Percentiles rank a stretch among this genome's conserved stretches.
These are phyloP conservation scores for Smithornis capensis DNA, from an alignment of 2,113 vertebrate genomes.

Conservation along the genomic window DNA sequence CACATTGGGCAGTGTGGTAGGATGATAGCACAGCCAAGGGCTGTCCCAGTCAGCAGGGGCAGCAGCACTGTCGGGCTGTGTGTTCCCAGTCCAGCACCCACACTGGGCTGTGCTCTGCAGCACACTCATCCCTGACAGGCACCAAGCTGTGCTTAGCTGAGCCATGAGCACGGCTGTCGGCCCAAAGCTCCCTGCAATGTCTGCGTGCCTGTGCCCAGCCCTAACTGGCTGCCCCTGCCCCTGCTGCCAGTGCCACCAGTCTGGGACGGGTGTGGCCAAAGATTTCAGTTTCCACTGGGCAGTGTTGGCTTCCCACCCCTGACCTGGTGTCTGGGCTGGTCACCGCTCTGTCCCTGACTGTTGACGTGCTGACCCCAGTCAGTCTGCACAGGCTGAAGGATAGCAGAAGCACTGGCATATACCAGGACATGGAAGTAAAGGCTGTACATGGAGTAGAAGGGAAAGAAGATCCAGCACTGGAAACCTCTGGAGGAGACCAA, in stretches of 20 bases:
- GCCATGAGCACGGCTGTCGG: accelerated
- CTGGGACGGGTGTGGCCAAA: accelerated
- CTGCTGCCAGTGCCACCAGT: too few species aligned
- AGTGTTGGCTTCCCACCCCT: background rate
- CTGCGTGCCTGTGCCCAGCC: accelerated
- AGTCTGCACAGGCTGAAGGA: background rate
- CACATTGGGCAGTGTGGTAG: background rate
- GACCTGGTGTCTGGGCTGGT: background rate
- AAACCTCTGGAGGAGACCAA: background rate
- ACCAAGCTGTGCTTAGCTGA: background rate
- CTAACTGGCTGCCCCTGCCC: too few species aligned
- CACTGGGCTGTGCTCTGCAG: background rate
- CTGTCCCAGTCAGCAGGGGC: background rate
- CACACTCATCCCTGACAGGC: background rate
- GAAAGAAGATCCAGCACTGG: background rate
- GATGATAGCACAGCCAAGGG: accelerated
- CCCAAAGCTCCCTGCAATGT: accelerated
- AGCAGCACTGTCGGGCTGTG: background rate
- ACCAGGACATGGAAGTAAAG: background rate
- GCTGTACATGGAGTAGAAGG: accelerated
- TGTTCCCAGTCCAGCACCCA: accelerated
- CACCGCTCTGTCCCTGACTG: too few species aligned
- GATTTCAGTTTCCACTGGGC: background rate
- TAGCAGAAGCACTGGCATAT: background rate
- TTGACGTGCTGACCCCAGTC: background rate